These are phyloP conservation scores for Neria commutata DNA, from an alignment of 2,888 invertebrate species.

Conservation along the genomic window DNA sequence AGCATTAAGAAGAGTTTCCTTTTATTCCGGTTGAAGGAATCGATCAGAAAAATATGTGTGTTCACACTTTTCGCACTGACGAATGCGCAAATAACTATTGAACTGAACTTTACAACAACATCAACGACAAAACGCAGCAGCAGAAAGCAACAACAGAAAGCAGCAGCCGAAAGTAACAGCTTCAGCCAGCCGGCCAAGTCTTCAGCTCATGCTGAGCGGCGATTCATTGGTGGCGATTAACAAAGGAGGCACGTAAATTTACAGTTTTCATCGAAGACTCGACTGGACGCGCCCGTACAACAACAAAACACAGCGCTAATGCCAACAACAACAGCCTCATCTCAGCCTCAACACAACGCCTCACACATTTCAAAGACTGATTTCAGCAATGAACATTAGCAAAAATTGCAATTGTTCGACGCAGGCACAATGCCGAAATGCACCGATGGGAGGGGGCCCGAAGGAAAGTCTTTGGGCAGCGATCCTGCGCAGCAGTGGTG, in stretches of 20 bases:
- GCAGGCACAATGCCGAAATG: background rate
- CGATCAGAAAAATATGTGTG: too few relatives aligned
- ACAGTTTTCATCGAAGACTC: slow-evolving; percentile 58
- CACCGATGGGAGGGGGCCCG: background rate
- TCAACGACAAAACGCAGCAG: too few relatives aligned
- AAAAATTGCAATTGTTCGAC: slow-evolving; percentile 54
- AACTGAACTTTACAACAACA: too few relatives aligned
- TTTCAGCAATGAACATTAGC: slow-evolving; percentile 60
- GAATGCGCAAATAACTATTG: too few relatives aligned
- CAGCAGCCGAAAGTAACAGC: background rate
- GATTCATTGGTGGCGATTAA: slow-evolving; percentile 59
- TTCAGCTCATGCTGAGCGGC: slow-evolving; percentile 54
- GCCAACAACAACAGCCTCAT: too few relatives aligned
- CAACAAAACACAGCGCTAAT: slow-evolving; percentile 51
- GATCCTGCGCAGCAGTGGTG: slow-evolving; percentile 31
- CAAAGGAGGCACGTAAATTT: slow-evolving; percentile 59
- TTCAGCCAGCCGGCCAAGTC: too few relatives aligned
- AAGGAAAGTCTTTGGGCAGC: slow-evolving; percentile 40
- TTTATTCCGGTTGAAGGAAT: too few relatives aligned
- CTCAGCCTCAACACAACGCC: slow-evolving; percentile 17
- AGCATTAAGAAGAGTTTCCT: too few relatives aligned
- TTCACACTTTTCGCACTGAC: too few relatives aligned
- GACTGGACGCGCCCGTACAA: slow-evolving; percentile 57
- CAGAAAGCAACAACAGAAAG: background rate
- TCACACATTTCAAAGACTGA: slow-evolving; percentile 37